A percentile compares a stretch with the other conserved stretches of the same genome.
Conservation (phyloP, 2,888 invertebrate species). For the Mythimna albipuncta region DNA sequence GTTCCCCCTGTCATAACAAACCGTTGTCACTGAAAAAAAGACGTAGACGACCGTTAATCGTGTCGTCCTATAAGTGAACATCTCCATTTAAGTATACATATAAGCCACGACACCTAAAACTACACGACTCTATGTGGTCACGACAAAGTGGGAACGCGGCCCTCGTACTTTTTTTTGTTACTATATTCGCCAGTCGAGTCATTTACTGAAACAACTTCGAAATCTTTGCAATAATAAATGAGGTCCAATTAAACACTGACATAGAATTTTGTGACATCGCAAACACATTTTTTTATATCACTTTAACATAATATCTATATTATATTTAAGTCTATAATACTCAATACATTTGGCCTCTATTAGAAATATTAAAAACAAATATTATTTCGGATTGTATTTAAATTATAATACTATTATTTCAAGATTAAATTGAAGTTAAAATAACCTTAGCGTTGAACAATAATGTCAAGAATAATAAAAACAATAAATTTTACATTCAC, state of each 20-base stretch:
- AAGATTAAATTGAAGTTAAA: background rate
- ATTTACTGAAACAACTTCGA: background rate
- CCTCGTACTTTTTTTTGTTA: background rate
- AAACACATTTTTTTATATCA: slow-evolving; percentile 21
- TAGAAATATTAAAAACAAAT: slow-evolving; percentile 32
- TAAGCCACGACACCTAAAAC: no score
- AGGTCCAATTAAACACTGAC: slow-evolving; percentile 25
- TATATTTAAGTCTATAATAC: slow-evolving; percentile 47
- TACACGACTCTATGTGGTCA: no score
- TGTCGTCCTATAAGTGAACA: no score
- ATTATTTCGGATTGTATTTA: slow-evolving; percentile 1
- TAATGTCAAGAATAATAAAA: slow-evolving; percentile 3
- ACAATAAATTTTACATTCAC: background rate
- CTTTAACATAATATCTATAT: slow-evolving; percentile 32
- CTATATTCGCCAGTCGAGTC: background rate
- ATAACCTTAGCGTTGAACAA: background rate
- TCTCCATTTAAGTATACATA: no score
- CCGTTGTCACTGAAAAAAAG: no score
- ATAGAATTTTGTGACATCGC: slow-evolving; percentile 33
- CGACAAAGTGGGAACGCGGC: no score
- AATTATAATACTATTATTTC: slow-evolving; percentile 6
- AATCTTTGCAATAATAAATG: background rate
- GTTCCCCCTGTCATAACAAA: no score
- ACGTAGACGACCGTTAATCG: no score
- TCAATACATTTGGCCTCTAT: slow-evolving; percentile 58